Evolutionary conservation across 2,888 invertebrate genomes (phyloP).

Genomic region (Caenorhabditis drosophilae): DNA sequence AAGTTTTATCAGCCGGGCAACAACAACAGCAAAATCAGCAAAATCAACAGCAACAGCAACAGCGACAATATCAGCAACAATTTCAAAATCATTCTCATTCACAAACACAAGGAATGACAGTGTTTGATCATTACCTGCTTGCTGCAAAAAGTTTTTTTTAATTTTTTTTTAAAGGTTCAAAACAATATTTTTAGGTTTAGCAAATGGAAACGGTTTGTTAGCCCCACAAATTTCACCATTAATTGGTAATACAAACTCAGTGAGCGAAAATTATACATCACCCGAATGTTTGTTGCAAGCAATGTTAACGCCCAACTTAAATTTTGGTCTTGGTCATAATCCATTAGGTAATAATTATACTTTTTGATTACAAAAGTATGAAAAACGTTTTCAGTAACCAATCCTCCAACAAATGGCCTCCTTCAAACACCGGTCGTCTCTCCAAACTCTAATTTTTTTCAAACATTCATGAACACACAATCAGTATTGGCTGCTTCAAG

Average conservation of each 20-base stretch:
- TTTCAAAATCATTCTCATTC: neutral
- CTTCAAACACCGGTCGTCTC: conserved; percentile 29
- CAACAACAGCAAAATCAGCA: conserved; percentile 10
- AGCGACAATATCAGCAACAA: too few relatives aligned
- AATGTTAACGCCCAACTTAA: conserved; percentile 25
- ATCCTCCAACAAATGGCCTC: conserved; percentile 17
- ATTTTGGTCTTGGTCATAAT: conserved; percentile 4
- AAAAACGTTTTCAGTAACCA: too few relatives aligned
- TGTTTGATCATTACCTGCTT: neutral
- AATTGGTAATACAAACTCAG: conserved; percentile 9
- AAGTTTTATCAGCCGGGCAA: conserved; percentile 13
- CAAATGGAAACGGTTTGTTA: conserved; percentile 30
- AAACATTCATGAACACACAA: conserved; percentile 27
- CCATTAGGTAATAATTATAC: too few relatives aligned
- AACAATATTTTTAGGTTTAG: conserved; percentile 12
- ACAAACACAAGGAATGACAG: neutral
- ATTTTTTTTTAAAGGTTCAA: neutral
- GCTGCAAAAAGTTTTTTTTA: neutral
- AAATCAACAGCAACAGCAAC: neutral
- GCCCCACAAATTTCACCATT: conserved; percentile 26
- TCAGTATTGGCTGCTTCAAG: neutral
- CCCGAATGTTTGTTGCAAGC: conserved; percentile 32
- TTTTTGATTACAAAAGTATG: too few relatives aligned
- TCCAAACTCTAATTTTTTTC: conserved; percentile 28
- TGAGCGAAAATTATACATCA: conserved; percentile 5